These are phyloP conservation scores for Oscarella lobularis DNA, from an alignment of 37 sponge, comb jelly and placozoan species.

Conservation along the genomic window DNA sequence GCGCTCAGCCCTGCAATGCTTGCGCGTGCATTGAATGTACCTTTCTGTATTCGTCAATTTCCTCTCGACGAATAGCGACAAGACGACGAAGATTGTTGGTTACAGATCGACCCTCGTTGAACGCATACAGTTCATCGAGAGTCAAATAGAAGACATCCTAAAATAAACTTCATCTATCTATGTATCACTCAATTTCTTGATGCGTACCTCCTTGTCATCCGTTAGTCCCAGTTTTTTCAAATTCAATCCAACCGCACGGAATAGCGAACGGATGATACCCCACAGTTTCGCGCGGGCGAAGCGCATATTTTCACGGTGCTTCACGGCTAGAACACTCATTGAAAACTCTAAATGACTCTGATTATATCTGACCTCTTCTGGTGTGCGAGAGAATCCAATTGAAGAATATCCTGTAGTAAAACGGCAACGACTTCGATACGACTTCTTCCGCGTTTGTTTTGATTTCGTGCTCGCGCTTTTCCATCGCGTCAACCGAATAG, in stretches of 20 bases:
- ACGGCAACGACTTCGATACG: constrained; percentile 9
- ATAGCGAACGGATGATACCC: constrained; percentile 49
- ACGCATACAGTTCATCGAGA: constrained; percentile 49
- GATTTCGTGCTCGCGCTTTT: constrained; percentile 47
- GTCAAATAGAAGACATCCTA: constrained; percentile 87
- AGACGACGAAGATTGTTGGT: constrained; percentile 55
- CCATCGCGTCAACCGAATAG: constrained; percentile 57
- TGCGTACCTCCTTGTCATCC: constrained; percentile 30
- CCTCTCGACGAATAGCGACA: constrained; percentile 50
- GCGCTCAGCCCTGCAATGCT: neutral
- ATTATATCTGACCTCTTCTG: constrained; percentile 29
- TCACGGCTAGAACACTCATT: no score
- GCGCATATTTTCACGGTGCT: constrained; percentile 73
- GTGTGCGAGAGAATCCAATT: constrained; percentile 74
- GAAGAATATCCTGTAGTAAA: constrained; percentile 37
- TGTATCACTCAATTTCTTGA: neutral
- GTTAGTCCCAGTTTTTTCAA: constrained; percentile 34
- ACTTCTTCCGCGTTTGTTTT: constrained; percentile 32
- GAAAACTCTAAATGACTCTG: no score
- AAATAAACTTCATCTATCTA: neutral
- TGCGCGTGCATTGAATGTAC: neutral
- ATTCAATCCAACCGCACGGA: constrained; percentile 63
- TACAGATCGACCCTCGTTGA: constrained; percentile 60
- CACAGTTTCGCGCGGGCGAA: constrained; percentile 71
- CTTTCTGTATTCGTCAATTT: constrained; percentile 46